Base-by-base conservation (phyloP, 2,888 invertebrate species). In the Argyresthia goedartella region DNA sequence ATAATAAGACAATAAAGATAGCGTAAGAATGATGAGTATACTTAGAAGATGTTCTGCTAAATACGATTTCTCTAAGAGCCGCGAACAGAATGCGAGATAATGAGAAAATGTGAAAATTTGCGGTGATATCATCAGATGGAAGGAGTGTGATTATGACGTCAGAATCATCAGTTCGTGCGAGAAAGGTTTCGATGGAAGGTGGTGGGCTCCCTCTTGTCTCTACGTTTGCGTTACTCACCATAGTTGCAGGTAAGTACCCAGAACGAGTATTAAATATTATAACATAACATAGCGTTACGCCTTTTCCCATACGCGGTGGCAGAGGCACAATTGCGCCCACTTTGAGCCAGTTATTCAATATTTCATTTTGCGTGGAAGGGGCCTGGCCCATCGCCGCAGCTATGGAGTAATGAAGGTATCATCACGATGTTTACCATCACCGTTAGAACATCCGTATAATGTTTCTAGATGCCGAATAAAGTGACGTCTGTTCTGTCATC, bases 221-320 rank as follows among this genome's bases (percentile, higher is more conserved):
- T 9, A 85, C 85, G 39, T 85, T 85, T 57, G 85, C 84, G 4
- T 71, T 86, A 39, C 80, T 85, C 53, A 86, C 85, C 53, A 85
- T 86, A 55, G 81, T 86, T 43, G 85, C 85, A 63, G 85, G 85
- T 86, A 66, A 73, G 75, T 56, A n/a, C 13, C 2, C n/a, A 34
- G 8, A 35, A 35, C n/a, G n/a, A n/a, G n/a, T n/a, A n/a, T n/a
- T n/a, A n/a, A n/a, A n/a, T n/a, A n/a, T n/a, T n/a, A n/a, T 36
- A 2, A 39, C n/a, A 39, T n/a, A 6, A 39, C n/a, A n/a, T n/a
- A n/a, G n/a, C n/a, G n/a, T n/a, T n/a, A n/a, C n/a, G n/a, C n/a
- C n/a, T n/a, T n/a, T n/a, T n/a, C n/a, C n/a, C n/a, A n/a, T n/a
- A n/a, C n/a, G n/a, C n/a, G n/a, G n/a, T n/a, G n/a, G n/a, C n/a